Evolutionary conservation across 2,888 invertebrate genomes (phyloP).

Genomic region (Trichogramma evanescens): DNA sequence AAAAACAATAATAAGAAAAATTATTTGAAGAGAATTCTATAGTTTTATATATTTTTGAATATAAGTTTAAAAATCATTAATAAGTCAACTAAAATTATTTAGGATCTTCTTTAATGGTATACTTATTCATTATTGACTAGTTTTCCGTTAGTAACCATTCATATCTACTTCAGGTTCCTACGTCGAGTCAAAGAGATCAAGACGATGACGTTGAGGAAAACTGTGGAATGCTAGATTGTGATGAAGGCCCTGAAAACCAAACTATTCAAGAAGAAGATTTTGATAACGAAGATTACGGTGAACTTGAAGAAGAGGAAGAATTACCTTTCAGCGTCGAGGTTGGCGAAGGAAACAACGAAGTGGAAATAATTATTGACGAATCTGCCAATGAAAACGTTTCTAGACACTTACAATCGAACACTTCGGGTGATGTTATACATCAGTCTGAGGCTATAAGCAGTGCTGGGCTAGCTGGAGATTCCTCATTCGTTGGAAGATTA

Average conservation of each 20-base stretch:
- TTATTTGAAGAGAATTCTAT: no score
- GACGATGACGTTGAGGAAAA: constrained; percentile 61
- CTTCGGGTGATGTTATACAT: constrained; percentile 53
- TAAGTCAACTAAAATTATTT: no score
- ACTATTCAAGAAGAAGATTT: constrained; percentile 49
- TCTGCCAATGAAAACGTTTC: constrained; percentile 54
- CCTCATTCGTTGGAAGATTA: constrained; percentile 38
- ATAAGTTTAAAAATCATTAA: no score
- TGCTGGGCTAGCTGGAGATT: constrained; percentile 47
- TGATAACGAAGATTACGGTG: constrained; percentile 50
- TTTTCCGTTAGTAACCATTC: not conserved
- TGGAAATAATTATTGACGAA: constrained; percentile 58
- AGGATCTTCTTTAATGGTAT: no score
- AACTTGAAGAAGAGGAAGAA: constrained; percentile 45
- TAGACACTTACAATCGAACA: constrained; percentile 51
- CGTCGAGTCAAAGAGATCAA: constrained; percentile 79
- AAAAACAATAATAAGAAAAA: no score
- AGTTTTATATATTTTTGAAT: no score
- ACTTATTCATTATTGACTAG: not conserved
- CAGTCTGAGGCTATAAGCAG: constrained; percentile 68
- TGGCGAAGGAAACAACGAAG: constrained; percentile 58
- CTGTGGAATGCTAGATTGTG: constrained; percentile 70
- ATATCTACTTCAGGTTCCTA: constrained; percentile 59
- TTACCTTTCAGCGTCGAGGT: constrained; percentile 41
- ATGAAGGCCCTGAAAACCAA: constrained; percentile 57